Evolutionary conservation across 1,140 invertebrate species (phyloP), one percentile per base, ranked within the genome.

Genomic region (Diachasma alloeum): DNA sequence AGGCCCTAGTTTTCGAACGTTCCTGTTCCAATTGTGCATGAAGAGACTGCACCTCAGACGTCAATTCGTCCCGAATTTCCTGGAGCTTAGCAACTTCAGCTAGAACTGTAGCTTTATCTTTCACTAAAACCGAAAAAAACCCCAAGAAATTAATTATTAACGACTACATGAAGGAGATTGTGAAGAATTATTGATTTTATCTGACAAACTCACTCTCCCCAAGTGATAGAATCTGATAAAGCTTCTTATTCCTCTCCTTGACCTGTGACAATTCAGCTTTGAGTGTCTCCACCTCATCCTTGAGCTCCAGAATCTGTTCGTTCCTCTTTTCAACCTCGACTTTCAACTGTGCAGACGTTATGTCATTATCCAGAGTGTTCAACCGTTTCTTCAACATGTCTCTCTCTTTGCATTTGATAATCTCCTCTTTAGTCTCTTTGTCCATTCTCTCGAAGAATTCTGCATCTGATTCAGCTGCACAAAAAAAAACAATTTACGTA

Each of bases 1-100:
- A 88, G 44, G 91, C 87, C 83, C 94, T 91, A 59, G 92, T 91
- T 90, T 94, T 95, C 4, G 95, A 95, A 69, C 94, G 90, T 87
- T 96, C 95, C 87, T 95, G 94, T 84, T 97, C 95, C 22, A 97
- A 89, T 75, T 94, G 93, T 31, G 91, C 92, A 83, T 94, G 93
- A 17, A 96, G 86, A 46, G 90, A 86, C 15, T 91, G 85, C 26
- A 96, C 90, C 89, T 95, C 92, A 4, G 93, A 91, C 17, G 93
- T 95, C 5, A 96, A 86, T 84, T 96, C 95, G 77, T 94, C 91
- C 80, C 94, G 93, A 24, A 95, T 92, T 67, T 91, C 90, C 56
- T 91, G 91, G 71, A 96, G 85, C 79, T 92, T 91, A 69, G 95
- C 93, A 53, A 96, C 91, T 86, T 96, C 94, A n/a, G 93, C 89